Evolutionary conservation across 2,888 invertebrate genomes (phyloP).

Genomic region (Nebria salina): DNA sequence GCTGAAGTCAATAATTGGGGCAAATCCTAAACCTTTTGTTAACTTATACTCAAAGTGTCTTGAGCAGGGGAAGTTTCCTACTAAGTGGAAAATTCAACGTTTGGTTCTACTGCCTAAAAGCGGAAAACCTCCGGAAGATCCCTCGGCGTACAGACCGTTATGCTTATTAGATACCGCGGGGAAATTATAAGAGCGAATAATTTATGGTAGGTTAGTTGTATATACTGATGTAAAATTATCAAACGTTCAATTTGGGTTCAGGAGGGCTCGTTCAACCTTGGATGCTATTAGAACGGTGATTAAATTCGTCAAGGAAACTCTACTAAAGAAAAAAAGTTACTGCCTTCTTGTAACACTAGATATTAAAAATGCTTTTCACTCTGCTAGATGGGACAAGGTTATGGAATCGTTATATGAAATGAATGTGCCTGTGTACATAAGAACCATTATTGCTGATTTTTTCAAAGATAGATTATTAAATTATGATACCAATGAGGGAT

Average conservation of each 20-base stretch:
- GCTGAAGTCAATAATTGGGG: conserved; percentile 45
- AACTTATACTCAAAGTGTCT: too few relatives aligned
- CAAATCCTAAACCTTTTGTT: too few relatives aligned
- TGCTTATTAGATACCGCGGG: conserved; percentile 46
- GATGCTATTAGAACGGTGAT: conserved; percentile 29
- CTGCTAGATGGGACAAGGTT: conserved; percentile 45
- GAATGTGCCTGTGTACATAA: conserved; percentile 28
- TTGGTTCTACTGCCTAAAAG: conserved; percentile 48
- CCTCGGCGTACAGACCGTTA: conserved; percentile 42
- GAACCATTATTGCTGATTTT: conserved; percentile 29
- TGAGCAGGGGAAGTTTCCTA: conserved; percentile 48
- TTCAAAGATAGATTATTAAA: conserved; percentile 22
- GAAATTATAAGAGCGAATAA: conserved; percentile 43
- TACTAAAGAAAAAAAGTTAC: not conserved
- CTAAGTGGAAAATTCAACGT: conserved; percentile 49
- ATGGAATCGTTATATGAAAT: conserved; percentile 22
- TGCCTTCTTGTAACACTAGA: conserved; percentile 36
- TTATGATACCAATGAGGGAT: conserved; percentile 28
- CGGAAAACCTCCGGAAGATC: not conserved
- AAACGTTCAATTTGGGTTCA: conserved; percentile 46
- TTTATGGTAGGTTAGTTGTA: conserved; percentile 28
- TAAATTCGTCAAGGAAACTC: not conserved
- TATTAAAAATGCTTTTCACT: conserved; percentile 44
- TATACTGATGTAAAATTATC: conserved; percentile 41
- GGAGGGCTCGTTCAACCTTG: conserved; percentile 43